Evolutionary conservation across 2,113 vertebrate species (phyloP).

Genomic region (Pygathrix nemaeus): DNA sequence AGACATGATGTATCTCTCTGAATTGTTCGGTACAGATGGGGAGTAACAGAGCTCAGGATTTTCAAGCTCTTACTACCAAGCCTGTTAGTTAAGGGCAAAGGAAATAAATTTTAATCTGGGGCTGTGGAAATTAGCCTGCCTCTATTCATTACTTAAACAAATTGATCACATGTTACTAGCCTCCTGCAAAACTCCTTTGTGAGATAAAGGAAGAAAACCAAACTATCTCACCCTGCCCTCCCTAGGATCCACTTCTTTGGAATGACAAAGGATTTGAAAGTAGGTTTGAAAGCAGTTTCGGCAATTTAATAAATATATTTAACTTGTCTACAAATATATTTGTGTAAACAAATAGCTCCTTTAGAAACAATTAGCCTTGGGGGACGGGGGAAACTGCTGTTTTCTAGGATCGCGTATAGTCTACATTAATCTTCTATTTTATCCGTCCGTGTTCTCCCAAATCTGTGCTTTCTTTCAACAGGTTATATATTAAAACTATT

Average conservation of each 20-base stretch:
- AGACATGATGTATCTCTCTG: background rate
- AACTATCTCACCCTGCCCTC: background rate
- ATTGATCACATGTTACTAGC: background rate
- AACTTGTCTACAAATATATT: conserved; percentile 1
- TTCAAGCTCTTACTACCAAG: background rate
- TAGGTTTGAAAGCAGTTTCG: conserved; percentile 14
- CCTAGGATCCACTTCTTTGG: background rate
- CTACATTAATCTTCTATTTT: background rate
- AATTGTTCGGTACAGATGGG: background rate
- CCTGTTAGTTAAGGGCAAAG: background rate
- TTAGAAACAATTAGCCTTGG: background rate
- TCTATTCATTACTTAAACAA: conserved; percentile 6
- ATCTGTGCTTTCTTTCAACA: background rate
- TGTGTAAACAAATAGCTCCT: conserved; percentile 26
- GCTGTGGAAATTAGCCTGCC: background rate
- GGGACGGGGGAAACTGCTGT: background rate
- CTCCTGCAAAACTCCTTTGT: background rate
- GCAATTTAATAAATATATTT: background rate
- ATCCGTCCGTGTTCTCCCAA: background rate
- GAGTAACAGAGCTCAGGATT: background rate
- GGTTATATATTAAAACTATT: background rate
- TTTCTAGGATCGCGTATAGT: background rate
- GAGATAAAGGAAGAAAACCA: background rate
- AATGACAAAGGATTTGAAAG: background rate
- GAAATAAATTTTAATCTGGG: background rate